Base-by-base conservation (phyloP, 2,888 invertebrate species). In the Drosophila emarginata region DNA sequence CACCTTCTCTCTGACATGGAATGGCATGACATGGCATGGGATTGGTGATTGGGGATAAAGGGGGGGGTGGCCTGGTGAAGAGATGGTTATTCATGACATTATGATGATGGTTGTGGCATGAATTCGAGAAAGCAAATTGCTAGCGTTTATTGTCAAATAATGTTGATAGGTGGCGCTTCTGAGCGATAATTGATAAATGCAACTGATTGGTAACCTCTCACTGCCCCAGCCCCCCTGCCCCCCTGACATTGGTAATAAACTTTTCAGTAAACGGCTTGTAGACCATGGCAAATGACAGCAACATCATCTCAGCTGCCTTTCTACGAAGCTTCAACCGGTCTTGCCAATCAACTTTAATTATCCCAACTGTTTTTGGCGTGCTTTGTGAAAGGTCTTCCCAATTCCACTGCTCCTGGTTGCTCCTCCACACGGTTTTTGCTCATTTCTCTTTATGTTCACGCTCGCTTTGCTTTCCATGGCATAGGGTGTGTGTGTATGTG, bases 311-410 rank as follows among this genome's bases (percentile, higher is more conserved):
- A 39, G 40, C 28, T 66, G 58, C 18, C 67, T 61, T 18, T 23
- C 50, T 37, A 4, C 1, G 6, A 6, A 67, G 64, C 60, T 60
- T 21, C 32, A n/a, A n/a, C 40, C 56, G 67, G 62, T 40, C 65
- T 64, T 67, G 87, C 70, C 86, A 86, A 78, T 87, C 87, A 76
- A 64, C 73, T 74, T 79, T 79, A 87, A 88, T 87, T 87, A 87
- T 79, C 68, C 71, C 68, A 64, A 70, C 65, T 62, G 69, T 56
- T 60, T 65, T 21, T 71, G 71, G 72, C 72, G 28, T 52, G 65
- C 56, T 28, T 7, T 36, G 40, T 71, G 66, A 54, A 72, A 61
- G 66, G 72, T 60, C 72, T 72, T 72, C 54, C 59, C 72, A 59
- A 64, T 71, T 66, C 39, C 67, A 60, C 64, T 52, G 66, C 73